These are phyloP conservation scores for Baryphthengus martii DNA, from an alignment of 2,113 vertebrate genomes.

Conservation along the genomic window DNA sequence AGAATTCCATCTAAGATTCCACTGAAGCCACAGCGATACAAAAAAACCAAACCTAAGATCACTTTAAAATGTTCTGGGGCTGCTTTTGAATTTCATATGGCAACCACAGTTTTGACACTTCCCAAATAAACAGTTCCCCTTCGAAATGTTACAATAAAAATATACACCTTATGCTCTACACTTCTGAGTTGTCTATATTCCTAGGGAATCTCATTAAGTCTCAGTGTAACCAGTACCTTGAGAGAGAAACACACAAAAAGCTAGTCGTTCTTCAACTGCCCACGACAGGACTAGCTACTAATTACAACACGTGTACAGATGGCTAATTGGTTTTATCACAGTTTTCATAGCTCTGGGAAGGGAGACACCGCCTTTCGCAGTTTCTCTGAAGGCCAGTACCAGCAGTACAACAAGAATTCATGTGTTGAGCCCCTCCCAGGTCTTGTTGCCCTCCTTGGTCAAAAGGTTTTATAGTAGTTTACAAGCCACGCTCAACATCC, in stretches of 20 bases:
- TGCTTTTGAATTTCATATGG: not conserved
- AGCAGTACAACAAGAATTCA: not conserved
- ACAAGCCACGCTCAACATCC: not conserved
- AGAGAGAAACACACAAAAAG: not conserved
- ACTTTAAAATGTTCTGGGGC: not conserved
- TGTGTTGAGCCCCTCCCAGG: fast-evolving
- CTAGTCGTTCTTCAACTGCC: constrained; percentile 13
- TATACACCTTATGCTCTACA: not conserved
- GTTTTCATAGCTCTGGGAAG: not conserved
- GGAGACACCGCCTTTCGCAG: not conserved
- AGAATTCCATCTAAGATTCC: not conserved
- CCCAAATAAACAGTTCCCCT: not conserved
- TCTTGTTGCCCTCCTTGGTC: not conserved
- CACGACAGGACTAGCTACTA: not conserved
- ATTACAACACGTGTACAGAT: constrained; percentile 31
- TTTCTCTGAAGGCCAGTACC: not conserved
- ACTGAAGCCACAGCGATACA: not conserved
- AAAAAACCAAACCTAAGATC: not conserved
- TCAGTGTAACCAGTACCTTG: not conserved
- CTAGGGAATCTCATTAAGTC: constrained; percentile 11
- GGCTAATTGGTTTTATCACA: constrained; percentile 39
- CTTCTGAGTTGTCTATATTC: not conserved
- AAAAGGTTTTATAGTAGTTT: not conserved
- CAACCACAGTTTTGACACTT: not conserved
- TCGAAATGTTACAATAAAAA: not conserved